Evolutionary conservation across 2,113 vertebrate genomes (phyloP), one percentile per base, ranked within the genome.

Genomic region (Galeopterus variegatus): DNA sequence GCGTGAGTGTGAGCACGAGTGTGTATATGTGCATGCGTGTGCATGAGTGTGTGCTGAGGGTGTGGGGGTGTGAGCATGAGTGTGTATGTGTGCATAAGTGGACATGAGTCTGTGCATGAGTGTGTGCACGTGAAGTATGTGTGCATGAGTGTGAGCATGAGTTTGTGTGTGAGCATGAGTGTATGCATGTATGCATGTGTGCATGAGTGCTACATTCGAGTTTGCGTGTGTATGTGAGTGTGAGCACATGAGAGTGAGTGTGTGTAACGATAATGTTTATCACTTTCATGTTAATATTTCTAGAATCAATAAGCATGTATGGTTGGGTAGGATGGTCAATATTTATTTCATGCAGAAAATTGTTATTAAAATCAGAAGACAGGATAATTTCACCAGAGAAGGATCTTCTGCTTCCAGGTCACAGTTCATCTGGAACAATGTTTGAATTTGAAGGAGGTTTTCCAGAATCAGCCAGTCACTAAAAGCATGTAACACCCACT

Each of bases 341-440:
- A 86, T 33, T 93, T 79, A 86, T 54, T 52, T 85, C 62, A 56
- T 5, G 6, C 64, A 33, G 67, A 73, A 96, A 88, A 90, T 0
- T 17, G 73, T 69, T 89, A 76, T 67, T 89, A 48, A 90, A 91
- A 86, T 50, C 70, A 62, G 41, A 73, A 64, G 54, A 80, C 17
- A 19, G 65, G 75, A 6, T 87, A 48, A 64, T 90, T 81, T 94
- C 65, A 80, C 45, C n/a, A 79, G 33, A 50, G 84, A 93, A 93
- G 17, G 52, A 54, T 36, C 58, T 45, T 95, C 36, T 17, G 58
- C 62, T 41, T 58, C 26, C 11, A 2, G 36, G 41, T 75, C 88
- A 76, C 5, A 6, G 14, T 93, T 50, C 6, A 23, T 54, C n/a
- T 73, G 82, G 88, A 95, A 28, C 0, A 0, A 76, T 41, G 24